phyloP scores from a whole-genome alignment of 2,888 invertebrate species.

The Laspeyria flexula region DNA sequence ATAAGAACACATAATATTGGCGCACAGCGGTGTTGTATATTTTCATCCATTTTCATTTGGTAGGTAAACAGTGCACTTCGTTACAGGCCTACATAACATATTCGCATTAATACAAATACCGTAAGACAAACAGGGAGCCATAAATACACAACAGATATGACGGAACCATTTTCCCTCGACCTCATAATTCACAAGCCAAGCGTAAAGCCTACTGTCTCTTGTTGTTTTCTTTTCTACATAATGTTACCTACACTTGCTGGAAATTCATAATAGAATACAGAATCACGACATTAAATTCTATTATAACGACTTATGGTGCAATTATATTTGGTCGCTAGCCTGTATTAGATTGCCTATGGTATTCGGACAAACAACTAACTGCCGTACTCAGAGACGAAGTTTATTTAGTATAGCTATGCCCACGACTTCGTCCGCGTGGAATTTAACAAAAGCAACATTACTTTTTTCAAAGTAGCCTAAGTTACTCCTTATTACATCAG shows the following conservation, averaged over 20 bases:
- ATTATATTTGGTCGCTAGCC: no score
- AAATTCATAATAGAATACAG: background rate
- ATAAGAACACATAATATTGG: background rate
- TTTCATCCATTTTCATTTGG: slow-evolving; percentile 7
- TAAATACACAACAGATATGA: slow-evolving; percentile 42
- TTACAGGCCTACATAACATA: slow-evolving; percentile 16
- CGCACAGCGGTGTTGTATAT: background rate
- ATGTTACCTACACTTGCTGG: slow-evolving; percentile 11
- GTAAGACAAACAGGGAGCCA: slow-evolving; percentile 29
- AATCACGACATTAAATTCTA: no score
- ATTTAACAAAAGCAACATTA: no score
- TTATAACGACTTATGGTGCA: no score
- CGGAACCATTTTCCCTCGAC: slow-evolving; percentile 34
- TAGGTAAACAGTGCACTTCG: slow-evolving; percentile 9
- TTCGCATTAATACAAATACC: slow-evolving; percentile 23
- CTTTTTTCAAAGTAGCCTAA: no score
- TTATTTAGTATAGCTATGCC: no score
- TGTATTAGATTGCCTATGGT: no score
- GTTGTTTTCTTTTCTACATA: slow-evolving; percentile 27
- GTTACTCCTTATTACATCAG: no score
- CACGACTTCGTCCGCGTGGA: no score
- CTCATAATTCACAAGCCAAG: slow-evolving; percentile 42
- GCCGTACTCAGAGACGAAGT: no score
- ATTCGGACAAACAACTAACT: no score
- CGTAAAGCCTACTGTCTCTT: slow-evolving; percentile 28